A percentile compares a stretch with the other conserved stretches of the same genome.
Conservation (phyloP, 2,113 vertebrate species). For the Hydropotes inermis region DNA sequence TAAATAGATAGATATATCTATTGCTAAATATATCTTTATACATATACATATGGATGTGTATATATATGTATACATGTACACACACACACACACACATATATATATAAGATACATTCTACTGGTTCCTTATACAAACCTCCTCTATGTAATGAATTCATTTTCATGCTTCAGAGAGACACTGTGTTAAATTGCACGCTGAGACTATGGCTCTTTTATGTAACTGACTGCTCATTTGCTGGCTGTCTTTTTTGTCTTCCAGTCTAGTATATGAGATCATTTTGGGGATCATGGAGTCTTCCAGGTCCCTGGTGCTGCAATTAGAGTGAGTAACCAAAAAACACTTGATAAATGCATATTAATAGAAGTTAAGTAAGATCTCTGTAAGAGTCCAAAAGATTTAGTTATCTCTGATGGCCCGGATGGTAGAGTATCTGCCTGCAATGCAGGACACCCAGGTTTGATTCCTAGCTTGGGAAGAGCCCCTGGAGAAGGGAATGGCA, state of each 20-base stretch:
- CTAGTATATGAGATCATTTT: background rate
- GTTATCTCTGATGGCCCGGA: background rate
- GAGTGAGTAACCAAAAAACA: constrained; percentile 10
- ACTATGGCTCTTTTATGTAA: background rate
- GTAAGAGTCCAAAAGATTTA: constrained; percentile 27
- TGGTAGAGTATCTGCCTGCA: background rate
- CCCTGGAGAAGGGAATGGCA: background rate
- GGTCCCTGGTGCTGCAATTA: background rate
- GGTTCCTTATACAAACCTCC: background rate
- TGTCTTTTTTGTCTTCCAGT: constrained; percentile 3
- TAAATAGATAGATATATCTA: background rate
- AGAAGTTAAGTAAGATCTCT: background rate
- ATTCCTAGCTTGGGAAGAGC: background rate
- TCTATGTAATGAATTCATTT: background rate
- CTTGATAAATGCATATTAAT: background rate
- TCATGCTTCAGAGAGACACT: constrained; percentile 1
- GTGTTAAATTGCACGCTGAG: background rate
- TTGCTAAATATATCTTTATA: background rate
- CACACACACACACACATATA: background rate
- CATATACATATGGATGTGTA: background rate
- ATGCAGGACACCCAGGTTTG: background rate
- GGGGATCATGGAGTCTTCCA: background rate
- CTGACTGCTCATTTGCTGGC: background rate
- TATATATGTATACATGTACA: background rate
- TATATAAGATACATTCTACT: background rate